Percentiles rank a stretch among this genome's conserved stretches.
Evolutionary conservation across 2,888 invertebrate species (phyloP).

Genomic region (Anodontia alba): DNA sequence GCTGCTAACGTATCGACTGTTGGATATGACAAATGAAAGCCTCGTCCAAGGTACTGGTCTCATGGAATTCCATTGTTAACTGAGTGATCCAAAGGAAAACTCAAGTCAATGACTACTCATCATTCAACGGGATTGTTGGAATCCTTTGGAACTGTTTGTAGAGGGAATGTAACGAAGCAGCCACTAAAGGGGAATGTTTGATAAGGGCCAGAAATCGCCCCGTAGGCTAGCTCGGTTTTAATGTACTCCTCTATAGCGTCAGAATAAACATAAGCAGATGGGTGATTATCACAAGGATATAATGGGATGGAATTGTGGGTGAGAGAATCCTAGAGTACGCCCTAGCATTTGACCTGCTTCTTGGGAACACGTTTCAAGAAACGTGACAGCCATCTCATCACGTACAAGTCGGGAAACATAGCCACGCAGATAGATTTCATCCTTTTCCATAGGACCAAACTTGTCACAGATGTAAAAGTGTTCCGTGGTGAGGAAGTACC

Average conservation of each 20-base stretch:
- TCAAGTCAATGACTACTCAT: slow-evolving; percentile 17
- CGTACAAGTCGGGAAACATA: too few relatives aligned
- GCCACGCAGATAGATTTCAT: too few relatives aligned
- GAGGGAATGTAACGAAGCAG: slow-evolving; percentile 3
- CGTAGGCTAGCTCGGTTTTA: not conserved
- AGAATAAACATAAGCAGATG: slow-evolving; percentile 10
- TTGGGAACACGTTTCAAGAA: too few relatives aligned
- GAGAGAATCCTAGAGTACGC: too few relatives aligned
- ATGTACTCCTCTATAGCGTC: slow-evolving; percentile 9
- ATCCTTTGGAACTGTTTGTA: slow-evolving; percentile 23
- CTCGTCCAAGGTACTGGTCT: slow-evolving; percentile 10
- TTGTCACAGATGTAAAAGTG: too few relatives aligned
- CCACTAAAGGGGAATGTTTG: not conserved
- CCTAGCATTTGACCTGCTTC: too few relatives aligned
- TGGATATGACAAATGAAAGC: slow-evolving; percentile 11
- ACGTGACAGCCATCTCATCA: too few relatives aligned
- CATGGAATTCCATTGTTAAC: slow-evolving; percentile 10
- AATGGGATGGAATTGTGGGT: not conserved
- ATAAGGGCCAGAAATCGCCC: slow-evolving; percentile 13
- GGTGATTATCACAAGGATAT: slow-evolving; percentile 15
- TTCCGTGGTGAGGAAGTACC: too few relatives aligned
- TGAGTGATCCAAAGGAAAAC: slow-evolving; percentile 15
- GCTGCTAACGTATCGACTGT: slow-evolving; percentile 15
- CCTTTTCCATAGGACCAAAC: too few relatives aligned
- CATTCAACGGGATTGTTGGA: not conserved